Evolutionary conservation across 2,797 vertebrate genomes (phyloP), one percentile per base, ranked within the genome.

Genomic region (Cyprinodon diabolis): DNA sequence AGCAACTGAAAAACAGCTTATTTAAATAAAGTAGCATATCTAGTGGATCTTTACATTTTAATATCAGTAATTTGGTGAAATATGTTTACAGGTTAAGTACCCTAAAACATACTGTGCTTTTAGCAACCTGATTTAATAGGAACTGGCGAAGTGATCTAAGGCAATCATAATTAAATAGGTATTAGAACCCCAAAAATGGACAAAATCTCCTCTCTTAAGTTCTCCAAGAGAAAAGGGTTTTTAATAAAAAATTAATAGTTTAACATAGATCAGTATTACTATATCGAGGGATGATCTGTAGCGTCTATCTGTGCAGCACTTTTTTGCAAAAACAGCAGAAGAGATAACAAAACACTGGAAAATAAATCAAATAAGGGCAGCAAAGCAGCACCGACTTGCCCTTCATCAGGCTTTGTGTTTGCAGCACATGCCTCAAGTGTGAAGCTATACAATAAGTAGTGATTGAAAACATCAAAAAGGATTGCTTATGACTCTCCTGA

Each of bases 381-480:
- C 54, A 69, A 74, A 71, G 77, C 68, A 77, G 71, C 65, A 66
- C 37, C 79, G 80, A 55, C 69, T 68, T 48, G 52, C 70, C 48
- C 68, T 84, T 79, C 25, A 68, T 55, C 11, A 66, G 72, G 78
- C 49, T 74, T 84, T 90, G 60, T 87, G 80, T 91, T 84, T 91
- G 72, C 80, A 77, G 52, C 78, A 71, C 74, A 73, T 66, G 68
- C 78, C 72, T 82, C 66, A 75, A 81, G 81, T 89, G 69, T 21
- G 69, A 65, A 83, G n/a, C 83, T 76, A 57, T 73, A 82, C 72
- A 84, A 80, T n/a, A 58, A 71, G 55, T 75, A 85, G 72, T 89
- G 81, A 93, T 91, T 91, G 87, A 91, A 91, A 82, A 68, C 78
- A 84, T 90, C 55, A 76, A n/a, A 43, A 78, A 85, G 68, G 80